phyloP scores from a whole-genome alignment of 2,797 vertebrate genomes.

The Passerculus sandwichensis region DNA sequence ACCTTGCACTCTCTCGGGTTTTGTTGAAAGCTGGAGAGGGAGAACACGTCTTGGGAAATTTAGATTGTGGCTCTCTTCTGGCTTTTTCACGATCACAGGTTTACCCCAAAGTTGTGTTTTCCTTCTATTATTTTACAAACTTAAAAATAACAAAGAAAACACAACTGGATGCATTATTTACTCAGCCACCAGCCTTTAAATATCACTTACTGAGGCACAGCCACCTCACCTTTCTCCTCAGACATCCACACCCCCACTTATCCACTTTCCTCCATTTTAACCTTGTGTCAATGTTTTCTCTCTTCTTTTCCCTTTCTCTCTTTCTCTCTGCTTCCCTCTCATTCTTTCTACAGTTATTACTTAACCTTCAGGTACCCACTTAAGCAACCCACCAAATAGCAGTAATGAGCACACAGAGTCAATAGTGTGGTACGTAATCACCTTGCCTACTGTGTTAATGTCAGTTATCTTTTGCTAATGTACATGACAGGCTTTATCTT shows the following conservation, averaged over 20 bases:
- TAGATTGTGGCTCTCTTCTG: not conserved
- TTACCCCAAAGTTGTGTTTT: not conserved
- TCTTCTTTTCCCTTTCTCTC: conserved; percentile 48
- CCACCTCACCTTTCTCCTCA: conserved; percentile 66
- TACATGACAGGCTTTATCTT: conserved; percentile 73
- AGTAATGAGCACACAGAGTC: conserved; percentile 71
- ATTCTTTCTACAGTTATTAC: conserved; percentile 67
- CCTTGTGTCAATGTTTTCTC: conserved; percentile 66
- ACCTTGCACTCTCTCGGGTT: not conserved
- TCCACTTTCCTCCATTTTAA: conserved; percentile 68
- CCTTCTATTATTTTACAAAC: not conserved
- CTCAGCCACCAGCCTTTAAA: conserved; percentile 51
- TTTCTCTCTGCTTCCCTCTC: conserved; percentile 48
- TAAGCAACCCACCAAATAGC: conserved; percentile 75
- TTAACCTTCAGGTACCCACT: conserved; percentile 77
- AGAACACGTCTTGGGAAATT: not conserved
- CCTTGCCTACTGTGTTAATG: conserved; percentile 75
- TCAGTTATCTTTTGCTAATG: conserved; percentile 76
- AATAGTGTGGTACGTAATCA: conserved; percentile 73
- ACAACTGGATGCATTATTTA: conserved; percentile 36
- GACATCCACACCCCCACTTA: conserved; percentile 64
- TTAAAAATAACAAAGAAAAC: conserved; percentile 5
- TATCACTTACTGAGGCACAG: conserved; percentile 44
- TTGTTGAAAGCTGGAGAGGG: not conserved
- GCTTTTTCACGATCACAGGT: not conserved